Evolutionary conservation across 1,140 invertebrate genomes (phyloP), one percentile per base, ranked within the genome.

Genomic region (Heliconius hewitsoni): DNA sequence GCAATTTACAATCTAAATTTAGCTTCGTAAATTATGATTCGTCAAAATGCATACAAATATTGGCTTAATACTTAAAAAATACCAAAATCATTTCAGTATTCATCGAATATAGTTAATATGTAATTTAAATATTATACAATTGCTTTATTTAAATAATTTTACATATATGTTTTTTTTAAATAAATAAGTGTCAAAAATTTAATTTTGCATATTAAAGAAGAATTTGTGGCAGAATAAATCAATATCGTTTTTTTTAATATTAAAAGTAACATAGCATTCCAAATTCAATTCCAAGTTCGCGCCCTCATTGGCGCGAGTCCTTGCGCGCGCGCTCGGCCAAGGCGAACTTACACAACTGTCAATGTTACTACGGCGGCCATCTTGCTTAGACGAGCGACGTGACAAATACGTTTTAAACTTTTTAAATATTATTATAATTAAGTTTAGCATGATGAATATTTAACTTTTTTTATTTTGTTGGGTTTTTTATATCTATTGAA

Each of bases 281-380:
- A 81, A 86, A 83, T 85, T 86, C 77, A 80, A 85, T 84, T 85
- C 86, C 86, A 88, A 88, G 86, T 86, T 84, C 85, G 81, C 83
- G 83, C 82, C 82, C 82, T 82, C 80, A 82, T 81, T 50, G 75
- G 81, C 80, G 76, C 85, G 77, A 86, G 88, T 91, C 90, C 89
- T 90, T 91, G 91, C 89, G 90, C 91, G 71, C 81, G 89, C 91
- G 88, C 87, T 88, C 87, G 90, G 90, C 89, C 90, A 91, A 91
- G 89, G 90, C 91, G 83, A 90, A 82, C 83, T 89, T 84, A 88
- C 88, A 85, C 90, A 87, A 88, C 90, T 93, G 91, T 93, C 91
- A 93, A 93, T 93, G 91, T 93, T 90, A 91, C 91, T 90, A 91
- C 79, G 81, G 78, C 83, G 83, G 90, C 89, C 89, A 91, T 91